A percentile compares a stretch with the other conserved stretches of the same genome.
Evolutionary conservation across 2,113 vertebrate genomes (phyloP).

Genomic region (Kryptolebias marmoratus): DNA sequence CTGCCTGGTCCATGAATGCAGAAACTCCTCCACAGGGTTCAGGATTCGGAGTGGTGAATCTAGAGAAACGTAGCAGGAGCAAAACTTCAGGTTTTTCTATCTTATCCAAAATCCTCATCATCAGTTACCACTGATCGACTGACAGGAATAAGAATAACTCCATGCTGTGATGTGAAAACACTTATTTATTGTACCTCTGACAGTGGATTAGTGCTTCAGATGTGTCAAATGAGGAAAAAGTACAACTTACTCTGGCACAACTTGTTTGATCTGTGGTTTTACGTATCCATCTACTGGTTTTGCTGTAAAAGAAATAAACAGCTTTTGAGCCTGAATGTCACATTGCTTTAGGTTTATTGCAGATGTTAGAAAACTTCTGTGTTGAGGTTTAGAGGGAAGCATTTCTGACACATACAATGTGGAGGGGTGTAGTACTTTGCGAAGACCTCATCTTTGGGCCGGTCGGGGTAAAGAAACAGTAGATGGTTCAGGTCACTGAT

Average conservation of each 20-base stretch:
- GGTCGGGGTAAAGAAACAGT: slow-evolving; percentile 92
- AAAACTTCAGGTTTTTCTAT: not conserved
- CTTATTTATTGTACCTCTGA: too few species aligned
- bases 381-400: not conserved
- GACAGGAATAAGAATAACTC: too few species aligned
- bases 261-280: slow-evolving; percentile 98
- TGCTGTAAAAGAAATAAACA: slow-evolving; percentile 73
- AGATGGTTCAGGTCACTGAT: slow-evolving; percentile 96
- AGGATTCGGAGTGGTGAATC: slow-evolving; percentile 86
- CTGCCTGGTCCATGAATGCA: slow-evolving; percentile 91
- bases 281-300: slow-evolving; percentile 94
- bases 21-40: slow-evolving; percentile 81
- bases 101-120: not conserved
- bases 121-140: too few species aligned
- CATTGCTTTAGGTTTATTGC: too few species aligned
- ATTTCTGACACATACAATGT: slow-evolving; percentile 81
- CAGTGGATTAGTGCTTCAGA: not conserved
- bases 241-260: slow-evolving; percentile 94
- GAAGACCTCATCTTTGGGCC: slow-evolving; percentile 95
- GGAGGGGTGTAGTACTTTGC: slow-evolving; percentile 99
- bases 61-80: slow-evolving; percentile 48
- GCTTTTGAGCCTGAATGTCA: not conserved
- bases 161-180: too few species aligned
- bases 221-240: not conserved
- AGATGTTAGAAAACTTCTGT: not conserved